These are phyloP conservation scores for Tanypteryx hageni DNA, from an alignment of 2,888 invertebrate genomes.

Conservation along the genomic window DNA sequence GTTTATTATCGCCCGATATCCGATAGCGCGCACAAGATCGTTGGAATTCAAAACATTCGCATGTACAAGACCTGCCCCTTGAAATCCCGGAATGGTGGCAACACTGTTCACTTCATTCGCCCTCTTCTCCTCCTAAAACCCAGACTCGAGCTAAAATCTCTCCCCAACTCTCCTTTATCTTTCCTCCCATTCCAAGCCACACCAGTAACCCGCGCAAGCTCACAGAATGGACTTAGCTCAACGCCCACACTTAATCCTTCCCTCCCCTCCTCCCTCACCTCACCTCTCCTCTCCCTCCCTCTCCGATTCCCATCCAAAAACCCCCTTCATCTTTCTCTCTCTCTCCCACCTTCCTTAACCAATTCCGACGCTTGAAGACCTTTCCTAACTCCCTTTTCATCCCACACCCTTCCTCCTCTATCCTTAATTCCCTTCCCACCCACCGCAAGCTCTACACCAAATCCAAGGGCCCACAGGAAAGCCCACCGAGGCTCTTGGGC, in stretches of 20 bases:
- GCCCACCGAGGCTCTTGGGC: constrained; percentile 49
- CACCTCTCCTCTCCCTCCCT: neutral
- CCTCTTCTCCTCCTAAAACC: neutral
- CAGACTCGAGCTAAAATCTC: constrained; percentile 28
- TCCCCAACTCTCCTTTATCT: constrained; percentile 11
- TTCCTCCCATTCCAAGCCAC: constrained; percentile 23
- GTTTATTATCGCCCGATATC: neutral
- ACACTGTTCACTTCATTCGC: constrained; percentile 2
- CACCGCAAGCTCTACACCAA: constrained; percentile 51
- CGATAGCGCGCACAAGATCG: neutral
- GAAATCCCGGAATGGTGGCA: neutral
- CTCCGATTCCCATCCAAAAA: neutral
- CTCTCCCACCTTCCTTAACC: constrained; percentile 36
- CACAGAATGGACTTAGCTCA: constrained; percentile 61
- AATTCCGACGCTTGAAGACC: constrained; percentile 54
- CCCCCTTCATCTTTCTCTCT: neutral
- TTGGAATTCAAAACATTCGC: constrained; percentile 1
- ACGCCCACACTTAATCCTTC: constrained; percentile 48
- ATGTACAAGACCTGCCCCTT: neutral
- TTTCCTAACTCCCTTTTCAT: constrained; percentile 55
- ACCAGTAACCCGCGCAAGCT: constrained; percentile 50
- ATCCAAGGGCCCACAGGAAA: constrained; percentile 57
- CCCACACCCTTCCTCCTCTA: neutral
- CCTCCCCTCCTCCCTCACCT: neutral
- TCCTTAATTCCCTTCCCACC: neutral